phyloP scores from a whole-genome alignment of 2,888 invertebrate species.

The Scelioninae gen. 1 region DNA sequence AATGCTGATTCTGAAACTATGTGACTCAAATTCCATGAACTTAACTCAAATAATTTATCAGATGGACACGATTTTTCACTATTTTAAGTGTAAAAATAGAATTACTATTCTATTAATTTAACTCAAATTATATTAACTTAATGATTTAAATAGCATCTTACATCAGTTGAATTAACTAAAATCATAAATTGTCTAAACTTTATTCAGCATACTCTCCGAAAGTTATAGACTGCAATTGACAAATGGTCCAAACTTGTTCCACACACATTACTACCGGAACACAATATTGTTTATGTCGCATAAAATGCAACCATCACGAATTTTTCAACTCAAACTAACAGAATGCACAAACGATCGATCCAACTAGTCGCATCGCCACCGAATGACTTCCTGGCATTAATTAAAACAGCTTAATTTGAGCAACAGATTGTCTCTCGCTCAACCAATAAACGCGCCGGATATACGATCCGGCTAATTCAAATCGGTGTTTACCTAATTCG shows the following conservation, averaged over 20 bases:
- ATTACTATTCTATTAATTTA: background rate
- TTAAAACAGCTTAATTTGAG: slow-evolving; percentile 57
- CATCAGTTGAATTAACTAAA: background rate
- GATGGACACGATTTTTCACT: too few species aligned
- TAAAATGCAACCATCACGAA: slow-evolving; percentile 5
- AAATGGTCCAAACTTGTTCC: background rate
- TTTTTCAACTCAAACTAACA: slow-evolving; percentile 24
- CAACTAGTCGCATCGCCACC: background rate
- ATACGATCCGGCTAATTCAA: slow-evolving; percentile 51
- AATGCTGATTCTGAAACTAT: too few species aligned
- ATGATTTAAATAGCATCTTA: background rate
- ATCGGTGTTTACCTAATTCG: slow-evolving; percentile 52
- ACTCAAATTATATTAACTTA: background rate
- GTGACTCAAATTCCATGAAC: too few species aligned
- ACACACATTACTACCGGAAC: slow-evolving; percentile 1
- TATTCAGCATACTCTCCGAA: background rate
- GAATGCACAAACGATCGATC: slow-evolving; percentile 3
- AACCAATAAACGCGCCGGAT: slow-evolving; percentile 49
- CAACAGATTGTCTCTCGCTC: slow-evolving; percentile 59
- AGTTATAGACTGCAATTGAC: slow-evolving; percentile 13
- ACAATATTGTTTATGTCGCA: slow-evolving; percentile 3
- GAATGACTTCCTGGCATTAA: slow-evolving; percentile 31
- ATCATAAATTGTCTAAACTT: background rate
- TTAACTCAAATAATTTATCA: too few species aligned
- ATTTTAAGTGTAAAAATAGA: slow-evolving; percentile 6